These are phyloP conservation scores for Phalacrocorax carbo DNA, from an alignment of 2,113 vertebrate species.

Conservation along the genomic window DNA sequence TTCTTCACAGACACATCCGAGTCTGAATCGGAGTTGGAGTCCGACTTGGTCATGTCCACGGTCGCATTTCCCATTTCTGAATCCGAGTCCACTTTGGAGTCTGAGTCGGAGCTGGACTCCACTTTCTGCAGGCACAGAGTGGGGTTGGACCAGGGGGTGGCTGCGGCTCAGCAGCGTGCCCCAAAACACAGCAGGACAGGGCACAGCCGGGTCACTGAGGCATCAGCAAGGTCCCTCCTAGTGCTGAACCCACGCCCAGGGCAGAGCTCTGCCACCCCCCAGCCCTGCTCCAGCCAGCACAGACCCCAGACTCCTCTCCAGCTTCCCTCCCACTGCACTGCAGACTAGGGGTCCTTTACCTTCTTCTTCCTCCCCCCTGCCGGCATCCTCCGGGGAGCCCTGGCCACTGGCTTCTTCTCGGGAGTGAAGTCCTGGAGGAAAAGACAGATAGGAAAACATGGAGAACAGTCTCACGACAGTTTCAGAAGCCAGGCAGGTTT, in stretches of 20 bases:
- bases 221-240: neutral
- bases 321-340: neutral
- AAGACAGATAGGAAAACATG: neutral
- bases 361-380: conserved; percentile 78
- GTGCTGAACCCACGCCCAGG: neutral
- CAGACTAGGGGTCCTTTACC: conserved; percentile 1
- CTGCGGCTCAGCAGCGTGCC: neutral
- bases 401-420: conserved; percentile 81
- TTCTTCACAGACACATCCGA: conserved; percentile 89
- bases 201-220: neutral
- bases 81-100: conserved; percentile 80
- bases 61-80: conserved; percentile 59
- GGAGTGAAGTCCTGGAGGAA: conserved; percentile 90
- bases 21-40: conserved; percentile 76
- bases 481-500: neutral
- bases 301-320: neutral
- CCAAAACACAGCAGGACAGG: neutral
- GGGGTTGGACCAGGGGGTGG: fast-evolving
- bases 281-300: neutral
- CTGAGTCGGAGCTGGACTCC: conserved; percentile 82
- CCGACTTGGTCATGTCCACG: conserved; percentile 72
- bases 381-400: conserved; percentile 67
- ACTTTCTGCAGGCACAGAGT: conserved; percentile 72
- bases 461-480: fast-evolving
- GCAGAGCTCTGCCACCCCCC: neutral